Conservation (phyloP, 2,113 vertebrate species). For the Sula dactylatra region DNA sequence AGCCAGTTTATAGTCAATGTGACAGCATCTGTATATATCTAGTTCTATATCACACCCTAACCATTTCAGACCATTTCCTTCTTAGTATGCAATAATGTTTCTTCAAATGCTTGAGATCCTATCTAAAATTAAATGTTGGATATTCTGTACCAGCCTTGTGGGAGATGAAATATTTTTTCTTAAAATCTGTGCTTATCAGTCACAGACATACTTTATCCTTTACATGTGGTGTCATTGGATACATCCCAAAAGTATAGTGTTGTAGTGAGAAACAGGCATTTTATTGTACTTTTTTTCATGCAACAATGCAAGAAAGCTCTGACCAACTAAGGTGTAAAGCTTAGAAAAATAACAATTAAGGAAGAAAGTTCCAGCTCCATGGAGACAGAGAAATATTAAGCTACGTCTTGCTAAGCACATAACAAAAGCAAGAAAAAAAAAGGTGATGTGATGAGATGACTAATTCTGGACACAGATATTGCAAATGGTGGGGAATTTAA, state of each 20-base stretch:
- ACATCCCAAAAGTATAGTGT: not conserved
- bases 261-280: not conserved
- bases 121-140: conserved; percentile 51
- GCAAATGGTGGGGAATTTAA: conserved; percentile 19
- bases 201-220: not conserved
- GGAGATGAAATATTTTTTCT: not conserved
- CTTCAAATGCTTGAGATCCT: conserved; percentile 26
- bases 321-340: not conserved
- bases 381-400: not conserved
- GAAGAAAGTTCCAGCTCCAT: not conserved
- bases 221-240: not conserved
- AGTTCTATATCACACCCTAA: not conserved
- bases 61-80: not conserved
- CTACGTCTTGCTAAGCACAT: not conserved
- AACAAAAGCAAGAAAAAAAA: not conserved
- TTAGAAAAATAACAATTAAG: not conserved
- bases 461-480: conserved; percentile 3
- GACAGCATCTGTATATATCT: not conserved
- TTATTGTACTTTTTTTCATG: not conserved
- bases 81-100: not conserved
- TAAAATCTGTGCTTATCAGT: conserved; percentile 32
- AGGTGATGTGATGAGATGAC: not conserved
- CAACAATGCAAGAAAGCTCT: not conserved
- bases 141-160: not conserved
- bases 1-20: not conserved